Evolutionary conservation across 2,113 vertebrate genomes (phyloP).

Genomic region (Sarotherodon lohbergeri): DNA sequence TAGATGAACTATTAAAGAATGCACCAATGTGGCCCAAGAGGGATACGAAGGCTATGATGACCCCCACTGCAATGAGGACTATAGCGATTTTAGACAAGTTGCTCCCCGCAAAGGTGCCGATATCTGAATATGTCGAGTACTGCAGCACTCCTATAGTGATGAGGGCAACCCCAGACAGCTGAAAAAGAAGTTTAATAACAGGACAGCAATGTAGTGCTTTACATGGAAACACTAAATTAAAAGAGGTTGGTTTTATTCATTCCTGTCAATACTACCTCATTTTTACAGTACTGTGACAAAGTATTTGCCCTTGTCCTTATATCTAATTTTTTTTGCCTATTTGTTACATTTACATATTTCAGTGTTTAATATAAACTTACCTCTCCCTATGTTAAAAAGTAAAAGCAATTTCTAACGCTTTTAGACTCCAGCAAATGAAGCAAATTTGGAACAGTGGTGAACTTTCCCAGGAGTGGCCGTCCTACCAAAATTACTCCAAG

Average conservation of each 20-base stretch:
- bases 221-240: neutral
- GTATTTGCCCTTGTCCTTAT: too few species aligned
- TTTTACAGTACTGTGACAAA: neutral
- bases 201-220: neutral
- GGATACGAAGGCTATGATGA: neutral
- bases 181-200: neutral
- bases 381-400: neutral
- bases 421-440: neutral
- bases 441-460: neutral
- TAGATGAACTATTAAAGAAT: neutral
- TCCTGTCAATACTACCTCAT: neutral
- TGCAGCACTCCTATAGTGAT: constrained; percentile 6
- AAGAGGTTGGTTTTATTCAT: neutral
- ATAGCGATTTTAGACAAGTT: neutral
- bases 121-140: neutral
- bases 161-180: constrained; percentile 21
- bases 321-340: neutral
- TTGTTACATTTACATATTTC: neutral
- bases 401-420: neutral
- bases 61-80: constrained; percentile 26
- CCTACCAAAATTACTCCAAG: neutral
- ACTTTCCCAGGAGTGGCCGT: neutral
- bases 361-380: neutral
- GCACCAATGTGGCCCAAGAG: constrained; percentile 15
- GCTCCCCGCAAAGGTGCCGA: neutral